These are phyloP conservation scores for Antheraea pernyi DNA, from an alignment of 1,140 invertebrate species.

Conservation along the genomic window DNA sequence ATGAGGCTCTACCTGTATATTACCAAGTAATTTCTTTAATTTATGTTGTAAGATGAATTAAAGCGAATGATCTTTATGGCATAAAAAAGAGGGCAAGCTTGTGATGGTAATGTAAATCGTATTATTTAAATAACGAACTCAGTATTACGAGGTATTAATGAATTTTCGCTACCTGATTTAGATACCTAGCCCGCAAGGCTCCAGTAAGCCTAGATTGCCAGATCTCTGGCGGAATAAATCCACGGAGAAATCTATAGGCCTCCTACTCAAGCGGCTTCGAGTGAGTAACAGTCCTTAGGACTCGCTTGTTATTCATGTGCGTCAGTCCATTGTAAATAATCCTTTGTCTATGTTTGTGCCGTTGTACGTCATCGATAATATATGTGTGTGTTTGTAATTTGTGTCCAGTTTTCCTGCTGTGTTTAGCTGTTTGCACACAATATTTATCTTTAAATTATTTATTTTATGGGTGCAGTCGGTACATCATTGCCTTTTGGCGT, in stretches of 20 bases:
- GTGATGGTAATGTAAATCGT: background rate
- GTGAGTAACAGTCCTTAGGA: slow-evolving; percentile 54
- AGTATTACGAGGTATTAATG: slow-evolving; percentile 11
- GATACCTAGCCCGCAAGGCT: slow-evolving; percentile 52
- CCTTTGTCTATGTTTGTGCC: slow-evolving; percentile 48
- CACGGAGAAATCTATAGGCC: slow-evolving; percentile 63
- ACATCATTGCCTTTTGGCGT: no score
- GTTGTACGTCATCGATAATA: slow-evolving; percentile 22
- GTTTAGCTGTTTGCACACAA: background rate
- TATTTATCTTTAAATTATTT: background rate
- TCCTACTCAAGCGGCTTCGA: slow-evolving; percentile 60
- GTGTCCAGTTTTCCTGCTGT: background rate
- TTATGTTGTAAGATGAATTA: no score
- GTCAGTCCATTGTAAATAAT: slow-evolving; percentile 44
- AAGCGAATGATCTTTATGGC: no score
- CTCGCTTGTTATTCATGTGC: slow-evolving; percentile 21
- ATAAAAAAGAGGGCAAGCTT: no score
- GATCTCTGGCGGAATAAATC: slow-evolving; percentile 66
- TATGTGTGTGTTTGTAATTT: slow-evolving; percentile 20
- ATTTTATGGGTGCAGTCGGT: no score
- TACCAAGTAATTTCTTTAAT: no score
- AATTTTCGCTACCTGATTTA: slow-evolving; percentile 42
- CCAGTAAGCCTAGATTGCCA: slow-evolving; percentile 58
- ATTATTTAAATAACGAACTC: background rate
- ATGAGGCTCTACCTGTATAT: no score